phyloP scores from a whole-genome alignment of 2,113 vertebrate genomes.

The Boulengerochromis microlepis region DNA sequence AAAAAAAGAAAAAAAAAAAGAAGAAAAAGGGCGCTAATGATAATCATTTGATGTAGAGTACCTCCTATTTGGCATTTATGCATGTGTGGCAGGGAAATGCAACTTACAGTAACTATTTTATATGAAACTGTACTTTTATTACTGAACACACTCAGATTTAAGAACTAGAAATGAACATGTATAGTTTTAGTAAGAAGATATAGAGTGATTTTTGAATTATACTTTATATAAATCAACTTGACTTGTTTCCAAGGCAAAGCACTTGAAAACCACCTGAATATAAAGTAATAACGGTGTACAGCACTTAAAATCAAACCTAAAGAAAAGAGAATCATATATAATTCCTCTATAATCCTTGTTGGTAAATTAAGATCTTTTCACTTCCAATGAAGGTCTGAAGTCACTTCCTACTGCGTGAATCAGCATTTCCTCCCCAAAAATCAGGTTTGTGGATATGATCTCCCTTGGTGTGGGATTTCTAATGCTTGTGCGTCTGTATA shows the following conservation, averaged over 20 bases:
- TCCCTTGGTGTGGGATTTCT: background rate
- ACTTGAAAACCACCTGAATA: conserved; percentile 32
- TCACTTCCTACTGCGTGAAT: conserved; percentile 25
- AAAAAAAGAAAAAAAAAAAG: background rate
- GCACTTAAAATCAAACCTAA: conserved; percentile 19
- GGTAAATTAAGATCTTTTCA: conserved; percentile 34
- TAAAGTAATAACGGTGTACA: conserved; percentile 6
- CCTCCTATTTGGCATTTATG: conserved; percentile 50
- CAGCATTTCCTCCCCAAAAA: conserved; percentile 16
- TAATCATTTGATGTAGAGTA: conserved; percentile 58
- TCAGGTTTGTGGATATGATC: conserved; percentile 33
- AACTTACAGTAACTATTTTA: conserved; percentile 54
- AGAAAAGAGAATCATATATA: background rate
- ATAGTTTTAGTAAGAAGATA: conserved; percentile 42
- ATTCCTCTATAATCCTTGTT: background rate
- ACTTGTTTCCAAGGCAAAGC: background rate
- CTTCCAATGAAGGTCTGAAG: conserved; percentile 3
- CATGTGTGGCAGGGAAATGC: conserved; percentile 47
- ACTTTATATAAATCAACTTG: background rate
- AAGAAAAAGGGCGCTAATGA: conserved; percentile 40
- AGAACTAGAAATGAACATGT: conserved; percentile 16
- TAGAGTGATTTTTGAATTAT: background rate
- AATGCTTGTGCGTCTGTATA: background rate
- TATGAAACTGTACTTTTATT: conserved; percentile 48
- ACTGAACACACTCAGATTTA: conserved; percentile 31